Base-by-base conservation (phyloP, 2,888 invertebrate genomes). In the Schizaphis graminum region DNA sequence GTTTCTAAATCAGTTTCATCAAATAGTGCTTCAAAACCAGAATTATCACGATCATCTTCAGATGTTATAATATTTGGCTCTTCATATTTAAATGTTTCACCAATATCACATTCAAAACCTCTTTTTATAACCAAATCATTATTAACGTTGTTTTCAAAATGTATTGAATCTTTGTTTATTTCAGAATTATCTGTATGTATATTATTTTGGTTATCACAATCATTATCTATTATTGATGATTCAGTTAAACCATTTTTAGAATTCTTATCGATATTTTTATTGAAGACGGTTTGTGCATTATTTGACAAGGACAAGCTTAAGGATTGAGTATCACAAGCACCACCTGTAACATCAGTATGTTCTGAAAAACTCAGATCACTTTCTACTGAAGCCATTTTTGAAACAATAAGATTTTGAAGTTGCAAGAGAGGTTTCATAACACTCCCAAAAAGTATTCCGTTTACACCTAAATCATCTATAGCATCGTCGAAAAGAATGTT, bases 361-460 rank as follows among this genome's bases (percentile, higher is more conserved):
- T 94, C 94, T 41, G 94, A 94, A 67, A 94, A 94, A 67, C 94
- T 94, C 7, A 94, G 57, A 44, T 94, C 94, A 53, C 94, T 94
- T 35, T 94, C 94, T 16, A 94, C 94, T 13, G 94, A 91, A 26
- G 94, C 94, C 94, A 94, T 94, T 86, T 94, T 94, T 4, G 91
- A 90, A 47, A 94, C 91, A 53, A 94, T 94, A 10, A 91, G 3
- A 41, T 91, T 94, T 87, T 94, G 94, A 35, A 94, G 85, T 49
- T 94, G 94, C n/a, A 94, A 87, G 13, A 94, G n/a, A 8, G 94
- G 94, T 67, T 94, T 94, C 91, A 94, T 87, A 8, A 94, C 94
- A 67, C 86, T 91, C 7, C 94, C 91, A 24, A 94, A 94, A 57
- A 94, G 85, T 86, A 94, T 91, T 49, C 90, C 94, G 3, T 94